Conservation (phyloP, 2,113 vertebrate genomes). For the Antechinus flavipes region DNA sequence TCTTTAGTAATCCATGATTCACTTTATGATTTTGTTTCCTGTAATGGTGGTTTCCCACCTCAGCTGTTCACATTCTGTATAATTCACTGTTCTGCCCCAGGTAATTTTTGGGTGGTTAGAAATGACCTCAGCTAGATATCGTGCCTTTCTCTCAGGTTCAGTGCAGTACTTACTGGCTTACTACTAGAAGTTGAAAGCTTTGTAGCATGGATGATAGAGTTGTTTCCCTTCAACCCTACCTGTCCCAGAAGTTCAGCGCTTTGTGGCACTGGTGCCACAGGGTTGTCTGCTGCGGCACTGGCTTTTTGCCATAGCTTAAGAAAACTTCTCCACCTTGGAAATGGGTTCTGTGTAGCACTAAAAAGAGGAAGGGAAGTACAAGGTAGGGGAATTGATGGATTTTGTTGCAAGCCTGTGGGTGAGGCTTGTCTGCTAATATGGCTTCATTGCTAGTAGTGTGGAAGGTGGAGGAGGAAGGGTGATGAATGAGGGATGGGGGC, state of each 20-base stretch:
- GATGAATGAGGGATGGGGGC: background rate
- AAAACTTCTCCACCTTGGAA: background rate
- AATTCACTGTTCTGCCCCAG: background rate
- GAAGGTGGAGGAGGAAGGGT: background rate
- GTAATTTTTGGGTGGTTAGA: background rate
- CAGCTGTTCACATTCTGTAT: background rate
- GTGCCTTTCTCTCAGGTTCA: background rate
- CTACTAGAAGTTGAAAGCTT: background rate
- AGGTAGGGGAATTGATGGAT: background rate
- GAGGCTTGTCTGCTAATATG: background rate
- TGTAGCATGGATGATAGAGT: background rate
- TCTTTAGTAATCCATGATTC: background rate
- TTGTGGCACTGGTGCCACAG: background rate
- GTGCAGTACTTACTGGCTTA: background rate
- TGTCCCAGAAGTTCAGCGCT: background rate
- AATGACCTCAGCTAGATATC: background rate
- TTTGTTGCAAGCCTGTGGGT: background rate
- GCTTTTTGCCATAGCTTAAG: background rate
- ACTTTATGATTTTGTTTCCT: background rate
- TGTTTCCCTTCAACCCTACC: background rate
- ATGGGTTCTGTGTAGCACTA: background rate
- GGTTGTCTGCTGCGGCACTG: background rate
- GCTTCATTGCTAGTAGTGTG: background rate
- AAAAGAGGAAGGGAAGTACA: background rate
- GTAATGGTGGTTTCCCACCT: background rate